Conservation (phyloP, 1,140 invertebrate genomes). For the Drosophila trapezifrons region DNA sequence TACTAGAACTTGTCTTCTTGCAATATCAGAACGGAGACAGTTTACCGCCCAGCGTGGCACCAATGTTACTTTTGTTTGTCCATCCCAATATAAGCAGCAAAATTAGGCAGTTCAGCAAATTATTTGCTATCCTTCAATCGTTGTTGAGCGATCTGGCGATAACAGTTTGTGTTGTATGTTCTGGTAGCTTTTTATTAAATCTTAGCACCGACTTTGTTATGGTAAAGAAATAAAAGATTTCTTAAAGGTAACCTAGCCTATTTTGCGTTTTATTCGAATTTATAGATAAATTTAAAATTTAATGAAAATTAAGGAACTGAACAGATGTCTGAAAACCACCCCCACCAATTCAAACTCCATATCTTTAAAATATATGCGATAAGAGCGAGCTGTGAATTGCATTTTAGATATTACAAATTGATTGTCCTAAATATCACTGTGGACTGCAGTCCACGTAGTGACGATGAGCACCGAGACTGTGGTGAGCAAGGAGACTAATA, state of each 20-base stretch:
- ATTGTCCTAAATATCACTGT: too few species aligned
- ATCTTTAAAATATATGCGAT: too few species aligned
- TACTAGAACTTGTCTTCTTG: conserved; percentile 18
- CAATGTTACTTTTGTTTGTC: conserved; percentile 23
- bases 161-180: conserved; percentile 29
- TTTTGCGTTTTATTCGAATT: neutral
- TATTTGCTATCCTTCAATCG: conserved; percentile 29
- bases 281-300: neutral
- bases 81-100: conserved; percentile 20
- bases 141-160: conserved; percentile 26
- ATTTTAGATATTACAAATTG: too few species aligned
- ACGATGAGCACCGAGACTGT: too few species aligned
- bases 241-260: too few species aligned
- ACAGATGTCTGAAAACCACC: neutral
- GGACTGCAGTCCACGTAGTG: too few species aligned
- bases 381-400: too few species aligned
- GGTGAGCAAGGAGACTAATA: too few species aligned
- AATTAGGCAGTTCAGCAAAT: conserved; percentile 38
- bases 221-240: conserved; percentile 13
- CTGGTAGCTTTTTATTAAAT: conserved; percentile 23
- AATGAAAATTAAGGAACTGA: neutral
- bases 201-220: conserved; percentile 11
- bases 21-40: conserved; percentile 14
- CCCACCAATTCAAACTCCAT: too few species aligned
- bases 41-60: conserved; percentile 12